Conservation (phyloP, 2,888 invertebrate species). For the Lysandra bellargus region DNA sequence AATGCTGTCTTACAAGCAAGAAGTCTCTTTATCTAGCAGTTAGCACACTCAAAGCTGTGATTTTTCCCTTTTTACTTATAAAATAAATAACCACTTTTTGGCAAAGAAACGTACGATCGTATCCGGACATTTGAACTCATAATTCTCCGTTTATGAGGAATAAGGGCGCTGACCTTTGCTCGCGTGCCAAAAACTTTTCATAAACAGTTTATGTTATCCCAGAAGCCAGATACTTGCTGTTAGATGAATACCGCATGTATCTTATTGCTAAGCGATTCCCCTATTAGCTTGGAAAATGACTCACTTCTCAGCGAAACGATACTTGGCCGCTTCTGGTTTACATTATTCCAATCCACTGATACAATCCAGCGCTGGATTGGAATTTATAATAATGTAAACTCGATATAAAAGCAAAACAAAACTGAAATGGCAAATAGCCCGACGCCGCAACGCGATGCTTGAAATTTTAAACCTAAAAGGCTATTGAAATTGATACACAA, state of each 20-base stretch:
- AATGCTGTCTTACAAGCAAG: too few relatives aligned
- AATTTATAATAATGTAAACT: too few relatives aligned
- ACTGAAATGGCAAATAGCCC: too few relatives aligned
- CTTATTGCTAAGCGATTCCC: not conserved
- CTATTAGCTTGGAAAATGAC: not conserved
- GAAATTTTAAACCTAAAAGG: too few relatives aligned
- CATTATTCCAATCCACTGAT: too few relatives aligned
- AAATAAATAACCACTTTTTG: not conserved
- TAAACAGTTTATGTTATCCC: constrained; percentile 13
- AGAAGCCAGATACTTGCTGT: constrained; percentile 14
- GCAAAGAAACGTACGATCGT: not conserved
- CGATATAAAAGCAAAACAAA: too few relatives aligned
- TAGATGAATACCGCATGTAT: not conserved
- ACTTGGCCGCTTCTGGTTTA: not conserved
- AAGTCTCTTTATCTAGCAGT: not conserved
- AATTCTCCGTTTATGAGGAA: not conserved
- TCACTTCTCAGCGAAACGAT: not conserved
- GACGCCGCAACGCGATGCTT: too few relatives aligned
- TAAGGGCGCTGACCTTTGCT: not conserved
- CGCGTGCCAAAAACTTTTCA: constrained; percentile 12
- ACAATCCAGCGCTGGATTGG: too few relatives aligned
- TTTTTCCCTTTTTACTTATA: not conserved
- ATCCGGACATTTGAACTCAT: constrained; percentile 1
- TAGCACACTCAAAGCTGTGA: not conserved
- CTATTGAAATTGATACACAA: too few relatives aligned